phyloP scores from a whole-genome alignment of 2,888 invertebrate species.

The Pycnomerus fuliginosus region DNA sequence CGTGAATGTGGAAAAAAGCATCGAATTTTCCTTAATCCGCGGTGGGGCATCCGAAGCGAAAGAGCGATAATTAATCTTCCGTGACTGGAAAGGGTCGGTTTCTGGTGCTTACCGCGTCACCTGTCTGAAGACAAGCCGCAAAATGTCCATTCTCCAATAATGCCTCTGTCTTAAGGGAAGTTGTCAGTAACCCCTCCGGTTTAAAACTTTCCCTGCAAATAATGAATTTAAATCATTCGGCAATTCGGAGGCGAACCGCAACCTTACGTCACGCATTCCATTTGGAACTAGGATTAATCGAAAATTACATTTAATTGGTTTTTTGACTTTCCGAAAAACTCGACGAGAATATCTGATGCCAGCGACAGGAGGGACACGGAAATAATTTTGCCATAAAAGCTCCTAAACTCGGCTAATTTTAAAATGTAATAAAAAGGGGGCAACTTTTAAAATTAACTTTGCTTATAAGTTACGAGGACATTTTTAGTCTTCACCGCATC shows the following conservation, averaged over 20 bases:
- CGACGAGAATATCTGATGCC: conserved; percentile 24
- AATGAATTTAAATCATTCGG: conserved; percentile 25
- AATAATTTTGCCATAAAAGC: conserved; percentile 27
- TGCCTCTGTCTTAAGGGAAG: conserved; percentile 10
- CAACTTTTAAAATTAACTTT: conserved; percentile 34
- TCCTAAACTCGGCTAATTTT: conserved; percentile 28
- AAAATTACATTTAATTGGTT: conserved; percentile 20
- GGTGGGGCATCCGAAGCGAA: conserved; percentile 1
- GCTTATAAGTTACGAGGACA: conserved; percentile 27
- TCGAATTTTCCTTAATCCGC: conserved; percentile 4
- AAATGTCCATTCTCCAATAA: conserved; percentile 28
- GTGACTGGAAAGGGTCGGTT: conserved; percentile 26
- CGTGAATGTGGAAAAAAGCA: no score
- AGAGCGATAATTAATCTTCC: conserved; percentile 27
- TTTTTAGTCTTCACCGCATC: no score
- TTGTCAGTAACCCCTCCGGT: conserved; percentile 3
- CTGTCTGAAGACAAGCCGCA: conserved; percentile 28
- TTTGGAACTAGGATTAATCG: conserved; percentile 21
- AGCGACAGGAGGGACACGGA: conserved; percentile 28
- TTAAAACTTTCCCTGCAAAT: conserved; percentile 16
- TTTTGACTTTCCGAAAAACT: neutral
- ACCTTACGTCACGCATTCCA: conserved; percentile 22
- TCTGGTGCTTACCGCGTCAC: conserved; percentile 27
- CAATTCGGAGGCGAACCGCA: conserved; percentile 23
- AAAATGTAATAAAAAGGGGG: conserved; percentile 30